Conservation (phyloP, 2,797 vertebrate genomes). For the Eulemur coronatus region DNA sequence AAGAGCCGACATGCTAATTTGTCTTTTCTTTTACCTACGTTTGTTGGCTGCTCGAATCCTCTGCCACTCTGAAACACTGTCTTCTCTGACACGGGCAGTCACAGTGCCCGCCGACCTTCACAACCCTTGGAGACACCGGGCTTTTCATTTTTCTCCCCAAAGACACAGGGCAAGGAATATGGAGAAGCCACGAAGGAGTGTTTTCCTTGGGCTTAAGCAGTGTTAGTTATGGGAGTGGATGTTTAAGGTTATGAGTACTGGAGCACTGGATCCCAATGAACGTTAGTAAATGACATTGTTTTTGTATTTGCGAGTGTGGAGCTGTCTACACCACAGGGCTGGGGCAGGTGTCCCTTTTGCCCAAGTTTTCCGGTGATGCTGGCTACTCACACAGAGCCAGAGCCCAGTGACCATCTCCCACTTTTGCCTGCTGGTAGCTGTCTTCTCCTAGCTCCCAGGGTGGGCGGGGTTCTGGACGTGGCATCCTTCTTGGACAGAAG, state of each 20-base stretch:
- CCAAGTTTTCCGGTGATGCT: neutral
- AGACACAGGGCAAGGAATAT: neutral
- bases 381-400: neutral
- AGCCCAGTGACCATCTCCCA: neutral
- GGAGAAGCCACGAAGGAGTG: neutral
- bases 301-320: neutral
- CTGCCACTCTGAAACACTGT: fast-evolving
- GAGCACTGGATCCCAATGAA: too few relatives aligned
- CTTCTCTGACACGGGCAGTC: too few relatives aligned
- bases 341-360: neutral
- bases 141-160: neutral
- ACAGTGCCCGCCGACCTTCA: too few relatives aligned
- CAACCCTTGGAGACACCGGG: fast-evolving
- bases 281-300: fast-evolving
- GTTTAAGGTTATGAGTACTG: neutral
- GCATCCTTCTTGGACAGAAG: neutral
- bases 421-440: too few relatives aligned
- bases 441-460: too few relatives aligned
- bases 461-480: neutral
- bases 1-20: neutral
- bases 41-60: neutral
- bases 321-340: neutral
- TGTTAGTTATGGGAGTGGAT: neutral
- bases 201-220: neutral
- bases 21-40: neutral